Base-by-base conservation (phyloP, 2,888 invertebrate species). In the Hermaeophaga mercurialis region DNA sequence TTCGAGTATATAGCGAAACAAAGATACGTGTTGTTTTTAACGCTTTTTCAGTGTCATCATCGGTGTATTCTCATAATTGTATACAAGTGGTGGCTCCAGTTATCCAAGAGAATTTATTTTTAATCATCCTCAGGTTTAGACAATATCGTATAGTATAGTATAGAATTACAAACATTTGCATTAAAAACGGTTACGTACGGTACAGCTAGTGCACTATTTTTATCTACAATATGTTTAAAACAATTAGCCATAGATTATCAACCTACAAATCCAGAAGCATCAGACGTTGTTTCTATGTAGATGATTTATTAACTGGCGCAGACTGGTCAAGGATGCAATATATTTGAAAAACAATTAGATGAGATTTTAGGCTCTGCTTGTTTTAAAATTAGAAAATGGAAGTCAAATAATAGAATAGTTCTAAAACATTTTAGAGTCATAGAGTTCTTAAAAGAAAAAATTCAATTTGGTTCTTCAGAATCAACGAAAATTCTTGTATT, bases 151-250 rank as follows among this genome's bases (percentile, higher is more conserved):
- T 5, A 5, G 22, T 22, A 4, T 22, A 5, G 4, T 22, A 4
- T 22, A 7, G 22, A 22, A 15, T 12, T 45, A 8, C 7, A 45
- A 18, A 26, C 26, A 15, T 45, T 28, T 26, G 8, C n/a, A 28
- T 14, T 45, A 9, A 45, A 45, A 3, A 45, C 45, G 1, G 45
- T 45, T 4, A 45, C 45, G 8, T 45, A 45, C 24, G 45, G 45
- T 24, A 31, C 28, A 0, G 17, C 45, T 7, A 31, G 45, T 45
- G 31, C 45, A 12, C 45, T 24, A 8, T 45, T 18, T 8, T 26
- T 11, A 14, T 26, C 45, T 14, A 45, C 28, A 17, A 11, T 26
- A 7, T 45, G 45, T 28, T 22, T 18, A n/a, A 38, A 15, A 14
- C 14, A 38, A 6, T 14, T 17, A 14, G 38, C 12, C 9, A 38